A percentile compares a stretch with the other conserved stretches of the same genome.
These are phyloP conservation scores for Chrysolina oricalcia DNA, from an alignment of 2,888 invertebrate species.

Conservation along the genomic window DNA sequence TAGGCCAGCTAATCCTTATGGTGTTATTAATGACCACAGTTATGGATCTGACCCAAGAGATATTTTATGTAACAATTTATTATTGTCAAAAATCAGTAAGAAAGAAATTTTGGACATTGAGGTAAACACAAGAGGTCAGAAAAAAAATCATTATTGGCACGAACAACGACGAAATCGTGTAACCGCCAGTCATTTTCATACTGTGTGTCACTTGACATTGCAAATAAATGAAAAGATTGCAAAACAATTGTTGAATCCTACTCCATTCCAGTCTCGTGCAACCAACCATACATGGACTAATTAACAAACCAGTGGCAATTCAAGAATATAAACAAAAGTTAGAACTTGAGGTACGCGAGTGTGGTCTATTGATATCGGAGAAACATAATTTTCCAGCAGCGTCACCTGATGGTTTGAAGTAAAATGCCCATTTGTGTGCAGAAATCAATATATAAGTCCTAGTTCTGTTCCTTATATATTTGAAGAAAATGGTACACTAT, in stretches of 20 bases:
- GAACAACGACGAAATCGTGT: too few species aligned
- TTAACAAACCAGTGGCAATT: constrained; percentile 5
- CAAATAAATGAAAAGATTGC: background rate
- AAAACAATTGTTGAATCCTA: constrained; percentile 1
- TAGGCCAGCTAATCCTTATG: too few species aligned
- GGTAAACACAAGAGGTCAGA: too few species aligned
- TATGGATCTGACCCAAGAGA: too few species aligned
- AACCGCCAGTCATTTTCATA: too few species aligned
- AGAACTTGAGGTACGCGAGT: background rate
- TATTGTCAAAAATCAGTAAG: too few species aligned
- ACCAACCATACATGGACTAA: constrained; percentile 11
- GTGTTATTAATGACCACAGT: too few species aligned
- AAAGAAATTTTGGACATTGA: too few species aligned
- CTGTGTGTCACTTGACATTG: background rate
- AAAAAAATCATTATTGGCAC: too few species aligned
- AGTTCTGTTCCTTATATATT: background rate
- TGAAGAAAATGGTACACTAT: background rate
- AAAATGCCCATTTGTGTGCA: background rate
- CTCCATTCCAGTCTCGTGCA: constrained; percentile 8
- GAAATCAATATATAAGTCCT: background rate
- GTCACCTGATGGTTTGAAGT: constrained; percentile 15
- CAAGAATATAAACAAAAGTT: background rate
- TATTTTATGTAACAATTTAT: too few species aligned
- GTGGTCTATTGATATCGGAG: background rate
- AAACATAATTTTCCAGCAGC: background rate